Conservation (phyloP, 2,888 invertebrate species). For the Rotaria sp. region DNA sequence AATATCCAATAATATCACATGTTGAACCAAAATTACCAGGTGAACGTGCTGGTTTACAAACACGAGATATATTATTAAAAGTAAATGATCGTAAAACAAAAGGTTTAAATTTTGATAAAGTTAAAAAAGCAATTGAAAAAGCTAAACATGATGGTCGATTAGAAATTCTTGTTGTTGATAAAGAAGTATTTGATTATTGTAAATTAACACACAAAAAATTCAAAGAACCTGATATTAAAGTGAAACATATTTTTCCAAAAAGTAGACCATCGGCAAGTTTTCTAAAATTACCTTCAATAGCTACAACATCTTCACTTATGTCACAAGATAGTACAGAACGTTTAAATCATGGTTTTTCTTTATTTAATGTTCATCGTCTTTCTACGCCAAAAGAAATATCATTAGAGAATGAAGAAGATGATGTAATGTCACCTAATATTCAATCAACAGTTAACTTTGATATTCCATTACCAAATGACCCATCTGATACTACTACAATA, state of each 20-base stretch:
- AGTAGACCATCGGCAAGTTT: not conserved
- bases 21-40: constrained; percentile 35
- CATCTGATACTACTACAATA: no score
- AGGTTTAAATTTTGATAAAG: constrained; percentile 32
- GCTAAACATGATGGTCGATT: constrained; percentile 30
- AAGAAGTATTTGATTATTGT: constrained; percentile 4
- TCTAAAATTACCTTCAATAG: not conserved
- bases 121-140: constrained; percentile 30
- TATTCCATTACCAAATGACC: no score
- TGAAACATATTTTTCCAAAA: not conserved
- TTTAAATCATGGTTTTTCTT: not conserved
- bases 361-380: not conserved
- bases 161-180: constrained; percentile 35
- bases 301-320: not conserved
- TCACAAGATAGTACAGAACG: not conserved
- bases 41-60: constrained; percentile 34
- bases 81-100: constrained; percentile 33
- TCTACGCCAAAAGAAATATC: not conserved
- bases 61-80: constrained; percentile 34
- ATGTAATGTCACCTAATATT: not conserved
- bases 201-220: not conserved
- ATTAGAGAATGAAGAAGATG: not conserved
- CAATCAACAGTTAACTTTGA: not conserved
- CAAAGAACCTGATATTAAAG: not conserved
- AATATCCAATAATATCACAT: constrained; percentile 27